phyloP scores from a whole-genome alignment of 2,797 vertebrate genomes.

The Manis pentadactyla region DNA sequence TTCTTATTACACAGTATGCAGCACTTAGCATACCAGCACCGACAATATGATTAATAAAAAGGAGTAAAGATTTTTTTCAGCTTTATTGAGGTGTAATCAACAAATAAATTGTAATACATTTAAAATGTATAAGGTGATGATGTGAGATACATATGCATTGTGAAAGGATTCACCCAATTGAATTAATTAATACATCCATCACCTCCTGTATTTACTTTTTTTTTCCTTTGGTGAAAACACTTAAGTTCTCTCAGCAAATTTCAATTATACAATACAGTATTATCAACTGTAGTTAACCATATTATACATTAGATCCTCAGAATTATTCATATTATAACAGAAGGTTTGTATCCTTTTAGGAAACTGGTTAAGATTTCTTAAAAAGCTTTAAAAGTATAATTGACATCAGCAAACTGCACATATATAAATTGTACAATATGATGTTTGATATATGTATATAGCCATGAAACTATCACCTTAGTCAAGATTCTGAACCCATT shows the following conservation, averaged over 20 bases:
- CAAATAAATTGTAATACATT: background rate
- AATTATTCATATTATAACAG: background rate
- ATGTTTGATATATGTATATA: background rate
- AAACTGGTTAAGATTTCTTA: conserved; percentile 13
- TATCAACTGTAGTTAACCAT: background rate
- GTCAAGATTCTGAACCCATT: background rate
- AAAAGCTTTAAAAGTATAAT: background rate
- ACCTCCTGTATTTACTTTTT: background rate
- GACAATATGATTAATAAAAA: background rate
- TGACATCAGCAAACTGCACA: background rate
- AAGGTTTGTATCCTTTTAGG: background rate
- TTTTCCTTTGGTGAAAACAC: background rate
- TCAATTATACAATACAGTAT: background rate
- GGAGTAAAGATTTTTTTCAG: background rate
- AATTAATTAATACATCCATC: background rate
- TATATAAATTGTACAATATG: too few relatives aligned
- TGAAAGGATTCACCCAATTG: background rate
- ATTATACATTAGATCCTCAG: background rate
- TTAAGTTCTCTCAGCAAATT: background rate
- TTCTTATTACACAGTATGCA: background rate
- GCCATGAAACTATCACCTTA: background rate
- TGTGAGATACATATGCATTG: background rate
- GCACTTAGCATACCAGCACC: background rate
- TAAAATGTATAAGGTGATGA: background rate
- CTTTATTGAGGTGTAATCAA: background rate